phyloP scores from a whole-genome alignment of 2,888 invertebrate species.

The Lagria hirta region DNA sequence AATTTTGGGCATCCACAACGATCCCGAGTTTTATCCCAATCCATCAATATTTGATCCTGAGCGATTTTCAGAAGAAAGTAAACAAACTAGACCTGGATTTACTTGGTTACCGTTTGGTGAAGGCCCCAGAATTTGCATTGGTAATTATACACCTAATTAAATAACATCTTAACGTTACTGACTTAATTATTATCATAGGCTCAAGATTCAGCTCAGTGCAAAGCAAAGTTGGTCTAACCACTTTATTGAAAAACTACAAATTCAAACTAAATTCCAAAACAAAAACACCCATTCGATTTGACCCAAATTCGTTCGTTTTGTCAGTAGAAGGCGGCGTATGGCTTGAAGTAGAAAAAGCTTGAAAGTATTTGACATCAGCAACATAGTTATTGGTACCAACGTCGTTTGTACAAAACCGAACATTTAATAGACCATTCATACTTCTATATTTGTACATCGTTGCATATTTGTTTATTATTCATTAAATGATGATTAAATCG shows the following conservation, averaged over 20 bases:
- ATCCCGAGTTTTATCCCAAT: slow-evolving; percentile 44
- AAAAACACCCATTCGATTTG: slow-evolving; percentile 32
- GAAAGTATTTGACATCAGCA: slow-evolving; percentile 30
- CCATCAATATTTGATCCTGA: slow-evolving; percentile 32
- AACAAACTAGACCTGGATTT: slow-evolving; percentile 13
- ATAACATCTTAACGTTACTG: no score
- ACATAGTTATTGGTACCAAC: no score
- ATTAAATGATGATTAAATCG: no score
- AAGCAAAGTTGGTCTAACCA: slow-evolving; percentile 40
- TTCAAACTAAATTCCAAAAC: slow-evolving; percentile 39
- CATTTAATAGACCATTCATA: no score
- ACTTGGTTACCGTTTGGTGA: slow-evolving; percentile 29
- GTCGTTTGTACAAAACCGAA: no score
- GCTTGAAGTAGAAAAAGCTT: slow-evolving; percentile 45
- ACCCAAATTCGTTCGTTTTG: slow-evolving; percentile 24
- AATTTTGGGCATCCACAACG: slow-evolving; percentile 43
- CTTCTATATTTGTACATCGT: no score
- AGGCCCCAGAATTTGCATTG: slow-evolving; percentile 34
- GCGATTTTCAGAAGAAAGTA: slow-evolving; percentile 33
- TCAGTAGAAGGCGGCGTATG: slow-evolving; percentile 34
- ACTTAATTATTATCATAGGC: no score
- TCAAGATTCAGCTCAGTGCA: slow-evolving; percentile 43
- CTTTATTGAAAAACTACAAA: slow-evolving; percentile 36
- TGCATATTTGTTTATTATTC: no score
- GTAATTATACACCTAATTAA: no score